These are phyloP conservation scores for Lasioglossum zephyrum DNA, from an alignment of 2,888 invertebrate species.

Conservation along the genomic window DNA sequence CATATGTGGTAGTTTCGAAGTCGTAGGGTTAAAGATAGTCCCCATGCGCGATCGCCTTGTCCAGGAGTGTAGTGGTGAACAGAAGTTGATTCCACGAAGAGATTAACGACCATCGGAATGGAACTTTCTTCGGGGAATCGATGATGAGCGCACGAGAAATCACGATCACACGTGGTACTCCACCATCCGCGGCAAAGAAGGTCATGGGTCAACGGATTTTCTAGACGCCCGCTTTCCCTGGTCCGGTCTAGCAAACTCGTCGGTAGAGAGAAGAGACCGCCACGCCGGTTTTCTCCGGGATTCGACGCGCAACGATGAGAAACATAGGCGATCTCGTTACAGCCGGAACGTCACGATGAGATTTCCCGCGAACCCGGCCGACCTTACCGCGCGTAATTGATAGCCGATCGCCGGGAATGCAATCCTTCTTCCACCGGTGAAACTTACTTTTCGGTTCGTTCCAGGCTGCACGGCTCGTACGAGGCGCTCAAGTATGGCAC, in stretches of 20 bases:
- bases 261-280: conserved; percentile 62
- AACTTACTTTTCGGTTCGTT: conserved; percentile 50
- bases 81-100: background rate
- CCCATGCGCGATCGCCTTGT: background rate
- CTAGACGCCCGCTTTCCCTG: conserved; percentile 71
- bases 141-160: conserved; percentile 36
- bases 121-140: conserved; percentile 41
- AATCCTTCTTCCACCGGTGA: background rate
- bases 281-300: conserved; percentile 46
- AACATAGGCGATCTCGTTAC: conserved; percentile 14
- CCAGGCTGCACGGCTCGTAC: conserved; percentile 95
- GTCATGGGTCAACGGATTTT: conserved; percentile 69
- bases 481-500: conserved; percentile 97
- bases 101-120: conserved; percentile 29
- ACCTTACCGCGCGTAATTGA: conserved; percentile 9
- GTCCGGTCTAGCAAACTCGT: conserved; percentile 53
- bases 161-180: conserved; percentile 1
- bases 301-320: conserved; percentile 7
- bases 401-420: background rate
- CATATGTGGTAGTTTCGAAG: background rate
- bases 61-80: background rate
- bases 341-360: conserved; percentile 5
- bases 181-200: conserved; percentile 32
- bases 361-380: conserved; percentile 14
- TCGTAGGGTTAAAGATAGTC: background rate